Evolutionary conservation across 1,140 invertebrate genomes (phyloP).

Genomic region (Manduca sexta): DNA sequence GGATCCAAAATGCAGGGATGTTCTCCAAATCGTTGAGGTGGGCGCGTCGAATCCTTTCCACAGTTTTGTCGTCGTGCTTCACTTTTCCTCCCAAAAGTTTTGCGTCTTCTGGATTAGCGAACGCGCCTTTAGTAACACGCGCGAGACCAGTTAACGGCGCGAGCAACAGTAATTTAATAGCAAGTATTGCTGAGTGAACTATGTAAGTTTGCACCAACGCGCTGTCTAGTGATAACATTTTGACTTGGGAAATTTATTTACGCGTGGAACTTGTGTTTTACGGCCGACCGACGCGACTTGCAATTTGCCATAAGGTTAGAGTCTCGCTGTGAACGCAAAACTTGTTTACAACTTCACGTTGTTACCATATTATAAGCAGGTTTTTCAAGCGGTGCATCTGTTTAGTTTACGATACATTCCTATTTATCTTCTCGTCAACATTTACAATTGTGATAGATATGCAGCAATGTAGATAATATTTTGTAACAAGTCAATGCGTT

Average conservation of each 20-base stretch:
- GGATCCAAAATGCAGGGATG: slow-evolving; percentile 77
- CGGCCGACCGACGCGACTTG: no score
- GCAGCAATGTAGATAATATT: no score
- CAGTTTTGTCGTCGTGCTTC: slow-evolving; percentile 59
- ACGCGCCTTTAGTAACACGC: slow-evolving; percentile 52
- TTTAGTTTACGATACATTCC: no score
- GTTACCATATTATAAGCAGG: no score
- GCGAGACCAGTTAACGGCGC: slow-evolving; percentile 61
- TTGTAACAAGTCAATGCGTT: no score
- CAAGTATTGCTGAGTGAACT: slow-evolving; percentile 70
- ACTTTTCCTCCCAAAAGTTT: slow-evolving; percentile 51
- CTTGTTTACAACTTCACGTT: no score
- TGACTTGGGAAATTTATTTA: not conserved
- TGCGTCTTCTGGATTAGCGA: slow-evolving; percentile 42
- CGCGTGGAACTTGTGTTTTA: not conserved
- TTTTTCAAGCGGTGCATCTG: no score
- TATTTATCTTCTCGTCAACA: no score
- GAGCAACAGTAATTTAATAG: slow-evolving; percentile 73
- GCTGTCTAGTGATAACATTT: slow-evolving; percentile 36
- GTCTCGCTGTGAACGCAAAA: no score
- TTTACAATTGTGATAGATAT: no score
- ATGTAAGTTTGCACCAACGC: slow-evolving; percentile 67
- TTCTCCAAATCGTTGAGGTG: slow-evolving; percentile 83
- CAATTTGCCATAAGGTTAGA: no score
- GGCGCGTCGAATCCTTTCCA: slow-evolving; percentile 72